Conservation (phyloP, 2,797 vertebrate species). For the Rhinoraja longicauda region DNA sequence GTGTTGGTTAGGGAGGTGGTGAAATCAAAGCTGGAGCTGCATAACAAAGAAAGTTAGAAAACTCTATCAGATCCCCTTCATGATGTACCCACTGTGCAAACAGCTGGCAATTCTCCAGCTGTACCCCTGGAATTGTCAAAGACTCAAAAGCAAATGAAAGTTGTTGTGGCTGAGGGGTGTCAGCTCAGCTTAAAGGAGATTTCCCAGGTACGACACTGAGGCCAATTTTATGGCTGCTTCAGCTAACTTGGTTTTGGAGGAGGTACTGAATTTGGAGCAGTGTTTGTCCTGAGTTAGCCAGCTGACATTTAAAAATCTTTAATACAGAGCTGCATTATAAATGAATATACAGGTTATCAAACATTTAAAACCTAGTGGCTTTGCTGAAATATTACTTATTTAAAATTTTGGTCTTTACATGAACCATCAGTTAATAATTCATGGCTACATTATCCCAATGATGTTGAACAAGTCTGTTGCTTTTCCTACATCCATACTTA, state of each 20-base stretch:
- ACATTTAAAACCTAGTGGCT: constrained; percentile 18
- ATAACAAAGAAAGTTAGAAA: no score
- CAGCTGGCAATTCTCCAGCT: no score
- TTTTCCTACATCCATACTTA: not conserved
- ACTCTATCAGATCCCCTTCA: no score
- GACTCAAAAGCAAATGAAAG: no score
- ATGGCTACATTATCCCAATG: constrained; percentile 11
- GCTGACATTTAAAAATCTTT: not conserved
- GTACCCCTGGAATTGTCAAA: no score
- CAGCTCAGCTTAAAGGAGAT: no score
- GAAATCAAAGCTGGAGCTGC: no score
- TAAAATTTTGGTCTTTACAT: constrained; percentile 1
- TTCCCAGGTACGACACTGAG: not conserved
- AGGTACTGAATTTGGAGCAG: not conserved
- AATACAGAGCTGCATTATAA: not conserved
- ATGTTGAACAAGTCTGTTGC: not conserved
- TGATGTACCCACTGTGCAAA: no score
- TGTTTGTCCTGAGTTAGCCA: not conserved
- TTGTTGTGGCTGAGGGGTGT: no score
- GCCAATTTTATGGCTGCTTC: not conserved
- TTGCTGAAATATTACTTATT: constrained; percentile 10
- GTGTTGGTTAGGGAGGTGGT: no score
- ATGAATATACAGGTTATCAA: constrained; percentile 23
- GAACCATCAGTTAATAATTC: constrained; percentile 25
- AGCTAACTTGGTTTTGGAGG: not conserved